phyloP scores from a whole-genome alignment of 2,888 invertebrate species.

The Caenorhabditis sp. region DNA sequence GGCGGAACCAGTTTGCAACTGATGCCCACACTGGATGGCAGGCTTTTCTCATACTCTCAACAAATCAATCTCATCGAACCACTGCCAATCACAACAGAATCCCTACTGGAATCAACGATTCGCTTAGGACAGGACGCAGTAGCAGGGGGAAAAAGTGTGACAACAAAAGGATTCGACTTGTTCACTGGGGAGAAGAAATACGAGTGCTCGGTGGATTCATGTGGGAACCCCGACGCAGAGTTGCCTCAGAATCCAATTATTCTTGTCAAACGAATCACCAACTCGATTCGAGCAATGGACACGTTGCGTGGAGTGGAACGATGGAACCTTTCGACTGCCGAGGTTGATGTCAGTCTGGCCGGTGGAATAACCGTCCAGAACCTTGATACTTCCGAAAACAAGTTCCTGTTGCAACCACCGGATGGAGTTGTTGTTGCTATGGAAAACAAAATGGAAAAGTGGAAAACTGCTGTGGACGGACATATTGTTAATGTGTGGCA shows the following conservation, averaged over 20 bases:
- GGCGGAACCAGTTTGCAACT: slow-evolving; percentile 63
- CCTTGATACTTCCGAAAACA: background rate
- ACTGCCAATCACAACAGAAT: slow-evolving; percentile 58
- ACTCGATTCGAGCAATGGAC: slow-evolving; percentile 93
- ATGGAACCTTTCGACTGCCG: slow-evolving; percentile 74
- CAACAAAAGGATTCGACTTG: slow-evolving; percentile 91
- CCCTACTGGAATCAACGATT: slow-evolving; percentile 84
- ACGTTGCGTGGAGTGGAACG: slow-evolving; percentile 91
- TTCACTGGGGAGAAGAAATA: slow-evolving; percentile 86
- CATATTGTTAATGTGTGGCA: slow-evolving; percentile 73
- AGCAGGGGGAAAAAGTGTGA: slow-evolving; percentile 90
- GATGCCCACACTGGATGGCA: slow-evolving; percentile 64
- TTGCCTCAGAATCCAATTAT: slow-evolving; percentile 86
- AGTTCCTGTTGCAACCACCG: slow-evolving; percentile 69
- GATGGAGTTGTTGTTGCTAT: slow-evolving; percentile 69
- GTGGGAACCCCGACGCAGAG: slow-evolving; percentile 55
- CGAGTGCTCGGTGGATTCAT: slow-evolving; percentile 69
- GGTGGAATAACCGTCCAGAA: slow-evolving; percentile 18
- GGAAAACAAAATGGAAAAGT: slow-evolving; percentile 56
- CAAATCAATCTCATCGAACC: slow-evolving; percentile 63
- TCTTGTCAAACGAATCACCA: slow-evolving; percentile 90
- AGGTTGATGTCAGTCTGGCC: slow-evolving; percentile 50
- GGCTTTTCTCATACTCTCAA: slow-evolving; percentile 58
- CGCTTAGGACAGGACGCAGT: slow-evolving; percentile 87
- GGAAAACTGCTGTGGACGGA: slow-evolving; percentile 65